phyloP scores from a whole-genome alignment of 1,140 invertebrate genomes.

The Homarus americanus region DNA sequence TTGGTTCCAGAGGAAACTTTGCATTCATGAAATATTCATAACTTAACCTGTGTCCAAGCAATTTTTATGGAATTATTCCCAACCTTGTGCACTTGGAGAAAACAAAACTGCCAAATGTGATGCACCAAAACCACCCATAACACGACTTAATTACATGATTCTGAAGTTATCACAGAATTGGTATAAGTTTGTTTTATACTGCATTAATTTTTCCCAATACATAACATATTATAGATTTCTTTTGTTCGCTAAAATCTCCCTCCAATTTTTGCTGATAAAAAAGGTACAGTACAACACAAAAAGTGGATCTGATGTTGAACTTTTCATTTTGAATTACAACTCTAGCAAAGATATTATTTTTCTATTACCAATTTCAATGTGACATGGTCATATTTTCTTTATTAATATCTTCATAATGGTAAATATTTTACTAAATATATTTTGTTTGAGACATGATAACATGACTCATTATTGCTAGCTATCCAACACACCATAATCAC shows the following conservation, averaged over 20 bases:
- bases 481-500: conserved; percentile 74
- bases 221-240: not conserved
- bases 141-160: not conserved
- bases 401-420: not conserved
- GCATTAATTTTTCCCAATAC: not conserved
- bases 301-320: not conserved
- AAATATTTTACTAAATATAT: not conserved
- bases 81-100: not conserved
- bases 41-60: not conserved
- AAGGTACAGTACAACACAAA: not conserved
- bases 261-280: not conserved
- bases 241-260: no score
- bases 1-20: not conserved
- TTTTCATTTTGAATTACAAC: not conserved
- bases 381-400: no score
- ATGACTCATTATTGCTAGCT: not conserved
- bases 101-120: not conserved
- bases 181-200: not conserved
- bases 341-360: no score
- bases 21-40: not conserved
- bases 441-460: not conserved
- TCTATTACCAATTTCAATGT: no score
- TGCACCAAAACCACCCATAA: not conserved
- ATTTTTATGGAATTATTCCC: not conserved
- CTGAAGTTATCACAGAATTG: not conserved